These are phyloP conservation scores for Himalopsyche phryganea DNA, from an alignment of 1,140 invertebrate species.

Conservation along the genomic window DNA sequence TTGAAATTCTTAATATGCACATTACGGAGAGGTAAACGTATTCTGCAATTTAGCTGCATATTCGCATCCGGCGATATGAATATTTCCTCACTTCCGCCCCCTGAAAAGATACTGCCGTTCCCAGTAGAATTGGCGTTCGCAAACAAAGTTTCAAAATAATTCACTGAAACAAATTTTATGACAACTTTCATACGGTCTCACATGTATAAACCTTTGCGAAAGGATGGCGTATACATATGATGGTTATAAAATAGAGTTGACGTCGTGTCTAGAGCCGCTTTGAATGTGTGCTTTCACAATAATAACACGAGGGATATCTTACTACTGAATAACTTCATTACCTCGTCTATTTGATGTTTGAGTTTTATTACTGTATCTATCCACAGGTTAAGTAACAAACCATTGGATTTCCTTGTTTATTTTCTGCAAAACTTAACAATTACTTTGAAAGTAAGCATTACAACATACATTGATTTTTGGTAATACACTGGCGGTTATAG, in stretches of 20 bases:
- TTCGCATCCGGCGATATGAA: too few relatives aligned
- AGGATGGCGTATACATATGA: neutral
- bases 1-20: too few relatives aligned
- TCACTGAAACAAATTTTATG: neutral
- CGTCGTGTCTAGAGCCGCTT: neutral
- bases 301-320: neutral
- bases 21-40: too few relatives aligned
- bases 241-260: neutral
- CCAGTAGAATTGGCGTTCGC: neutral
- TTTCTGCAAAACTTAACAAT: neutral
- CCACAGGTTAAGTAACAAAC: neutral
- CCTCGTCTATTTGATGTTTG: neutral
- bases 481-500: too few relatives aligned
- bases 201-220: too few relatives aligned
- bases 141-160: conserved; percentile 1
- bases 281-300: neutral
- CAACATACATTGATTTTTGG: too few relatives aligned
- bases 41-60: too few relatives aligned
- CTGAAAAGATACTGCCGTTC: too few relatives aligned
- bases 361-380: neutral
- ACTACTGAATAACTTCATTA: neutral
- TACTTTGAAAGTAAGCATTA: too few relatives aligned
- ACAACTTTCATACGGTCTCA: neutral
- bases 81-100: too few relatives aligned
- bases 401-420: neutral